Evolutionary conservation across 2,888 invertebrate species (phyloP), one percentile per base, ranked within the genome.

Genomic region (Drosophila nigricruria): DNA sequence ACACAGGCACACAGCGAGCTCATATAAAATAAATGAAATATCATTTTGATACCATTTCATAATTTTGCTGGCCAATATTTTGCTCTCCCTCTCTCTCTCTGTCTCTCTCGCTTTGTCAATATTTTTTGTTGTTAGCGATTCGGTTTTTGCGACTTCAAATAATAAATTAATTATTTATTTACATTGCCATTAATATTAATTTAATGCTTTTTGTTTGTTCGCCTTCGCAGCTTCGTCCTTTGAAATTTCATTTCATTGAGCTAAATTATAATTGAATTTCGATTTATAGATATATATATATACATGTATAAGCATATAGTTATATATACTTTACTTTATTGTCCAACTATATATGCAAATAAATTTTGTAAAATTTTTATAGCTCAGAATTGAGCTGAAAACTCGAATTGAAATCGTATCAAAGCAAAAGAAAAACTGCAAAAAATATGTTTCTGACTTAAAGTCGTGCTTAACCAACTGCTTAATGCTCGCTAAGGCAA

Each of bases 1-100:
- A 10, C 52, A n/a, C n/a, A 30, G 18, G 18, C 16, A 32, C 40
- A 30, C 20, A 57, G 20, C 30, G 38, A 23, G 34, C 34, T 57
- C 61, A 60, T 60, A 75, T 65, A 83, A 79, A 70, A 71, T 79
- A 84, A 85, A 86, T 85, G 83, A 86, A 88, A 85, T 80, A 82
- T 82, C 87, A 85, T 88, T 49, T 49, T 78, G 65, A 69, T 77
- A 77, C 68, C 73, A 85, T 85, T 88, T 79, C 80, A 88, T 88
- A 85, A 79, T 85, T 79, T 71, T 56, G 52, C 47, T 27, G 56
- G 38, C 58, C 40, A 66, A 52, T 43, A 54, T 56, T 27, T 38
- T 6, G 6, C 20, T 18, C 18, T 27, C 16, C 42, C 54, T 16
- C 36, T n/a, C 36, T 12, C 36, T 3, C 23, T 5, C 36, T 40